phyloP scores from a whole-genome alignment of 53 echinoderm and acorn worm species.

The Crossaster papposus region DNA sequence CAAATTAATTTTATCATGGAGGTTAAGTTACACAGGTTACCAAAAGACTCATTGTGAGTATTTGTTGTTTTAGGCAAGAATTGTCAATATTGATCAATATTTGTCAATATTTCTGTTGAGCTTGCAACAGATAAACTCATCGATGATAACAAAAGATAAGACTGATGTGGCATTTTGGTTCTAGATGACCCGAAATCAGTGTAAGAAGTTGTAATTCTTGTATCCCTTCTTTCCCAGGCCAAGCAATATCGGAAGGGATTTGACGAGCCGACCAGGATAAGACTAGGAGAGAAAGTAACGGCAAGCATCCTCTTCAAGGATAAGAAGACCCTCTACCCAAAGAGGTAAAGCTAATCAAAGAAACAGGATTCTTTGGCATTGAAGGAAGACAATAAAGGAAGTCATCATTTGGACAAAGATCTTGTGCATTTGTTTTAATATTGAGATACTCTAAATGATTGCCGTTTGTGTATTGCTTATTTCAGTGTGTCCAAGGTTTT shows the following conservation, averaged over 20 bases:
- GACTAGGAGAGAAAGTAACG: slow-evolving; percentile 89
- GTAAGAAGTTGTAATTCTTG: background rate
- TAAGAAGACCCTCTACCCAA: slow-evolving; percentile 91
- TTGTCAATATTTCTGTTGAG: too few species aligned
- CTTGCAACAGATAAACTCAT: too few species aligned
- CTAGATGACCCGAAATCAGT: background rate
- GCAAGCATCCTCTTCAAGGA: slow-evolving; percentile 96
- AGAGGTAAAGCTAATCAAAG: slow-evolving; percentile 59
- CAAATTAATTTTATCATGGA: too few species aligned
- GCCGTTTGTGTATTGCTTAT: background rate
- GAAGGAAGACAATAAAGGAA: too few species aligned
- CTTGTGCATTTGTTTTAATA: background rate
- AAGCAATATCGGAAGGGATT: slow-evolving; percentile 79
- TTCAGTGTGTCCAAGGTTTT: slow-evolving; percentile 80
- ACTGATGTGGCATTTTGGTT: background rate
- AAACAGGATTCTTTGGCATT: background rate
- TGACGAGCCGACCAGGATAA: slow-evolving; percentile 83
- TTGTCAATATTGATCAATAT: too few species aligned
- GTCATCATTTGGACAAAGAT: too few species aligned
- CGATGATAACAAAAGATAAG: too few species aligned
- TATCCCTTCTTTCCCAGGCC: slow-evolving; percentile 44
- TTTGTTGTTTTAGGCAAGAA: too few species aligned
- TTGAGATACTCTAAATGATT: too few species aligned
- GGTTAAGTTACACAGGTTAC: too few species aligned
- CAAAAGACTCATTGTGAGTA: too few species aligned